phyloP scores from a whole-genome alignment of 2,113 vertebrate species.

The Neodon shergylaensis region DNA sequence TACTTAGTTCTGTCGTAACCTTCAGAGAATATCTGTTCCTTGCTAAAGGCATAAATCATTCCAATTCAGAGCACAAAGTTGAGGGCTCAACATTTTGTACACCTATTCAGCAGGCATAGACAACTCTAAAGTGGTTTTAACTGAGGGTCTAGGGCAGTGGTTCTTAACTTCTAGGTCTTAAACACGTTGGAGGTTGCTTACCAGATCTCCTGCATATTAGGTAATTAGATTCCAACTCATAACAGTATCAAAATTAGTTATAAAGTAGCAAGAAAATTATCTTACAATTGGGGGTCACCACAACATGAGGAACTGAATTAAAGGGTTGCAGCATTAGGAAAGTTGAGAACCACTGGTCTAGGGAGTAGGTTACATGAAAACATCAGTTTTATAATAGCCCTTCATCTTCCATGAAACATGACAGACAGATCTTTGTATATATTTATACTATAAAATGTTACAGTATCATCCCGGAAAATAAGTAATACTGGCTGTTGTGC shows the following conservation, averaged over 20 bases:
- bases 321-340: neutral
- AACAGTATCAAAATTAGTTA: neutral
- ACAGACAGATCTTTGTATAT: neutral
- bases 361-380: neutral
- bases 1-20: slow-evolving; percentile 11
- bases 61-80: neutral
- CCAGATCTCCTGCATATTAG: neutral
- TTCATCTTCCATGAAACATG: slow-evolving; percentile 2
- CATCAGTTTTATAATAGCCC: slow-evolving; percentile 33
- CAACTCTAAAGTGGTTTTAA: neutral
- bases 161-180: neutral
- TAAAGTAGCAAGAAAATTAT: neutral
- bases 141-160: neutral
- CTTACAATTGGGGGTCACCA: neutral
- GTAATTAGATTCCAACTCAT: neutral
- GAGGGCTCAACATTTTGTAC: neutral
- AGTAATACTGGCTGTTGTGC: slow-evolving; percentile 2
- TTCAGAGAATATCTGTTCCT: neutral
- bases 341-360: neutral
- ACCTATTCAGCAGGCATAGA: neutral
- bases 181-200: neutral
- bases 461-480: slow-evolving; percentile 24
- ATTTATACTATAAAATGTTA: slow-evolving; percentile 17
- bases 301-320: neutral
- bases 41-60: neutral